phyloP scores from a whole-genome alignment of 2,113 vertebrate species.

The Pomatostomus ruficeps region DNA sequence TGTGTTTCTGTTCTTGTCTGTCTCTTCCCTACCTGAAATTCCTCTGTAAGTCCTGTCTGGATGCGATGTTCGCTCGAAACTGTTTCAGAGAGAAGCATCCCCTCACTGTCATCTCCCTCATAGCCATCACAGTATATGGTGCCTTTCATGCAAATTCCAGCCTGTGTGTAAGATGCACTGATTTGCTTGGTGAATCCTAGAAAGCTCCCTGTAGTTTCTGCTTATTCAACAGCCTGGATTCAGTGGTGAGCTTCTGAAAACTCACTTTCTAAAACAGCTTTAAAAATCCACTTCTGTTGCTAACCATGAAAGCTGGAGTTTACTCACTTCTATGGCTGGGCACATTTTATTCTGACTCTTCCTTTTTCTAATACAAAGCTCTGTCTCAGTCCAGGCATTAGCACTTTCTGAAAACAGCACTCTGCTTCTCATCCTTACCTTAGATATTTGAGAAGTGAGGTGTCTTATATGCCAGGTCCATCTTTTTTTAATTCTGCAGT shows the following conservation, averaged over 20 bases:
- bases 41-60: background rate
- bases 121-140: background rate
- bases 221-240: background rate
- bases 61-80: background rate
- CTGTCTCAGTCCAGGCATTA: background rate
- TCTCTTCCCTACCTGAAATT: background rate
- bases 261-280: background rate
- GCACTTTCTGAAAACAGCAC: background rate
- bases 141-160: background rate
- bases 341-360: background rate
- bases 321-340: background rate
- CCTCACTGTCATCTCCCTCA: accelerated
- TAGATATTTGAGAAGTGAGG: background rate
- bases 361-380: background rate
- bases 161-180: background rate
- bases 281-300: background rate
- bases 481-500: background rate
- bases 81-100: background rate
- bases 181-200: background rate
- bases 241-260: background rate
- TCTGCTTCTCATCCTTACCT: background rate
- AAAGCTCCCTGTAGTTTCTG: background rate
- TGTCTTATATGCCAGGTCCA: background rate
- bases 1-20: accelerated
- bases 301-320: background rate